Percentiles rank a stretch among this genome's conserved stretches.
Evolutionary conservation across 2,797 vertebrate species (phyloP).

Genomic region (Micromesistius poutassou): DNA sequence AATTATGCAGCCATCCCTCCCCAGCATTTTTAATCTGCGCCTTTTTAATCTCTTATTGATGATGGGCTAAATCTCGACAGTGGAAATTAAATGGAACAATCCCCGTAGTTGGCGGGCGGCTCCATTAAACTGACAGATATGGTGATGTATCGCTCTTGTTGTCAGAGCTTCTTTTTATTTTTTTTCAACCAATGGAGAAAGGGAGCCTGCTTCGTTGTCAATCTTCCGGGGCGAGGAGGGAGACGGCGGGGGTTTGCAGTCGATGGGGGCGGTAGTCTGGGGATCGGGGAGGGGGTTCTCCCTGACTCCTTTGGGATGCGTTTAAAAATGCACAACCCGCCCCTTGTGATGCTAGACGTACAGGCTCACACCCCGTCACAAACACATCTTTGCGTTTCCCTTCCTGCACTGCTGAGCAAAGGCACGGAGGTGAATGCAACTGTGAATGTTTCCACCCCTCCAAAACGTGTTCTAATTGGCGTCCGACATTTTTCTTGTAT

Average conservation of each 20-base stretch:
- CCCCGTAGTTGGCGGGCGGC: conserved; percentile 38
- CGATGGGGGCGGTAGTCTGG: too few relatives aligned
- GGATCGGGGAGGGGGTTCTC: background rate
- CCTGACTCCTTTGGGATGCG: background rate
- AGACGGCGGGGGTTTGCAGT: background rate
- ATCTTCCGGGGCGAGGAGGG: background rate
- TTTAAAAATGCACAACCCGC: background rate
- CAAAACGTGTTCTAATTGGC: background rate
- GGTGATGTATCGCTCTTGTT: conserved; percentile 45
- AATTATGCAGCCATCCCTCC: conserved; percentile 57
- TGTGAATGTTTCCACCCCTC: background rate
- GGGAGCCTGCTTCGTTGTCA: conserved; percentile 21
- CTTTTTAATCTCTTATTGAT: conserved; percentile 67
- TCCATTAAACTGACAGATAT: conserved; percentile 52
- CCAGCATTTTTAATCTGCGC: conserved; percentile 57
- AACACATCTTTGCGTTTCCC: too few relatives aligned
- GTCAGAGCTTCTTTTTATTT: background rate
- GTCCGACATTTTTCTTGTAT: background rate
- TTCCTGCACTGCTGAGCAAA: too few relatives aligned
- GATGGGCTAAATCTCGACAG: conserved; percentile 55
- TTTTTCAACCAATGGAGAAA: conserved; percentile 15
- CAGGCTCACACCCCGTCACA: background rate
- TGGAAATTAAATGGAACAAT: conserved; percentile 59
- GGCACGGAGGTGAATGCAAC: background rate
- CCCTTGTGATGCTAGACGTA: background rate